A percentile compares a stretch with the other conserved stretches of the same genome.
These are phyloP conservation scores for Sula dactylatra DNA, from an alignment of 2,113 vertebrate genomes.

Conservation along the genomic window DNA sequence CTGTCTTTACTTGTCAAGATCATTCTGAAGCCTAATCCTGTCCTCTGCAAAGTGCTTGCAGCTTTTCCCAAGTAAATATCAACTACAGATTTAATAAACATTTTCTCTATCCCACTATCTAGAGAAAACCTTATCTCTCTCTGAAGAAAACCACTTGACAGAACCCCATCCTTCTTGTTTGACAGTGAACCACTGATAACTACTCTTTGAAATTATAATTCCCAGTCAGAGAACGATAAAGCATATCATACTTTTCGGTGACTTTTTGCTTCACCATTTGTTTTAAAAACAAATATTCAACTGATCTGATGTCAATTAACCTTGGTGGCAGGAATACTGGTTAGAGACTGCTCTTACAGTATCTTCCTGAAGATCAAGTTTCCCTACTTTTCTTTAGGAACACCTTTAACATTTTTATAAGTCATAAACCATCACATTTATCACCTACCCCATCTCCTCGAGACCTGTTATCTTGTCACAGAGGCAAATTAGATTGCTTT, in stretches of 20 bases:
- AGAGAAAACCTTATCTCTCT: neutral
- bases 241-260: neutral
- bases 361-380: neutral
- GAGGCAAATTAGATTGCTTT: slow-evolving; percentile 4
- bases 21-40: neutral
- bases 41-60: neutral
- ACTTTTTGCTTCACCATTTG: neutral
- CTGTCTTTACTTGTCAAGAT: neutral
- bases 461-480: neutral
- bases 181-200: neutral
- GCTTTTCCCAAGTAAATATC: neutral
- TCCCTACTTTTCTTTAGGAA: neutral
- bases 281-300: neutral
- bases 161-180: slow-evolving; percentile 1
- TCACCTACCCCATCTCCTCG: neutral
- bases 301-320: neutral
- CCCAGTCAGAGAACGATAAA: neutral
- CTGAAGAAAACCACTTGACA: neutral
- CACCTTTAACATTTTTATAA: neutral
- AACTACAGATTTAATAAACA: slow-evolving; percentile 7
- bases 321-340: neutral
- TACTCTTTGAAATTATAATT: neutral
- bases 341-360: neutral
- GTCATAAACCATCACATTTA: neutral
- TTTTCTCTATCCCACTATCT: neutral